A percentile compares a stretch with the other conserved stretches of the same genome.
Evolutionary conservation across 2,113 vertebrate genomes (phyloP).

Genomic region (Gnathonemus echidnorhynchus): DNA sequence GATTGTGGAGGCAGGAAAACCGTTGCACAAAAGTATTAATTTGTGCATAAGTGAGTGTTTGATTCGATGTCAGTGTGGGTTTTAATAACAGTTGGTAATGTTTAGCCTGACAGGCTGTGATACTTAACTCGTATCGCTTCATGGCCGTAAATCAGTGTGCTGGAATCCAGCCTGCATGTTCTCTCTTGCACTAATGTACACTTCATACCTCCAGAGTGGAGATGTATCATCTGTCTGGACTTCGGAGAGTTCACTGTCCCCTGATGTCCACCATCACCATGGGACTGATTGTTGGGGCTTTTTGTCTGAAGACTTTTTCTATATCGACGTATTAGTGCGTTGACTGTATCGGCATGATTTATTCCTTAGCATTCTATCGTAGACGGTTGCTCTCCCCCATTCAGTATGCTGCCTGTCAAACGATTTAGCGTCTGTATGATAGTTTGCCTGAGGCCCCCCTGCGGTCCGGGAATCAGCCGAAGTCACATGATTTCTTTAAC

Average conservation of each 20-base stretch:
- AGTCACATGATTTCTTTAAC: neutral
- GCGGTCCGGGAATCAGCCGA: neutral
- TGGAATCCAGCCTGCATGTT: conserved; percentile 48
- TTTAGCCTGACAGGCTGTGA: conserved; percentile 7
- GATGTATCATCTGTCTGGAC: neutral
- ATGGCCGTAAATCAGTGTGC: conserved; percentile 29
- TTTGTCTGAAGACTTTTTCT: neutral
- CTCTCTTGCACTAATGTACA: conserved; percentile 37
- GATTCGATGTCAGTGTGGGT: neutral
- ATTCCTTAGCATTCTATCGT: neutral
- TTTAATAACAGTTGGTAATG: neutral
- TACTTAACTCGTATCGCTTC: conserved; percentile 11
- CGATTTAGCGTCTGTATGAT: neutral
- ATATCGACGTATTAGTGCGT: neutral
- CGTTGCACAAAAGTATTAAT: neutral
- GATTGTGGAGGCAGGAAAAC: neutral
- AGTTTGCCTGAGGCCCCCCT: neutral
- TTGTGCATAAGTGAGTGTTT: neutral
- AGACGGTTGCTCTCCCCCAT: neutral
- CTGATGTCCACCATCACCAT: neutral
- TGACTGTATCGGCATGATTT: neutral
- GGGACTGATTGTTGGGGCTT: neutral
- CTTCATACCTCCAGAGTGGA: neutral
- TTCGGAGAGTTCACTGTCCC: neutral
- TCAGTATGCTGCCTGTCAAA: neutral